These are phyloP conservation scores for Scleropages formosus DNA, from an alignment of 2,797 vertebrate genomes.

Conservation along the genomic window DNA sequence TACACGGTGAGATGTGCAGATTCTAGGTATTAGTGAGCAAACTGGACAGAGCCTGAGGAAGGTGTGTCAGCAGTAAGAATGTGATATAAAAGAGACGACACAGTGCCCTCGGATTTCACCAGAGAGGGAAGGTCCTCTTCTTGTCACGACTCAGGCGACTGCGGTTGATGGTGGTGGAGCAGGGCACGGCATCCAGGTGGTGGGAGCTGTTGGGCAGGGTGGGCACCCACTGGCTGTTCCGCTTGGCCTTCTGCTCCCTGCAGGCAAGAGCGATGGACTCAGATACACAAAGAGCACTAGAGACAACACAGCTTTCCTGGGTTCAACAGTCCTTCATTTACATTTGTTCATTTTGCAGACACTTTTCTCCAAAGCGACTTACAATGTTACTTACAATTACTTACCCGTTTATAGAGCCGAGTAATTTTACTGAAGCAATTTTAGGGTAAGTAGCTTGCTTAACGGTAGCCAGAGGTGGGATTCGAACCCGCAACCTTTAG, in stretches of 20 bases:
- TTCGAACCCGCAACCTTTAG: no score
- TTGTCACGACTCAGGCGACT: constrained; percentile 96
- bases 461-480: no score
- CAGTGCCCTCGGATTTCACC: constrained; percentile 66
- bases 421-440: no score
- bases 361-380: no score
- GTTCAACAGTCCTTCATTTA: neutral
- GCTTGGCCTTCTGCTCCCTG: constrained; percentile 94
- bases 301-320: neutral
- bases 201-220: constrained; percentile 97
- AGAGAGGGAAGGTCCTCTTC: constrained; percentile 94
- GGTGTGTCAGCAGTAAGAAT: neutral
- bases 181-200: constrained; percentile 92
- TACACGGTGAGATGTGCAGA: neutral
- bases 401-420: no score
- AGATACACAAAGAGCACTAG: neutral
- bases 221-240: constrained; percentile 96
- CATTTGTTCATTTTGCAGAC: no score
- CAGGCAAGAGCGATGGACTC: neutral
- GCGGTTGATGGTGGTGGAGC: constrained; percentile 95
- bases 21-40: no score
- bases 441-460: no score
- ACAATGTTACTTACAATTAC: no score
- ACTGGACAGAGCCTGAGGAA: neutral
- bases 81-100: neutral